These are phyloP conservation scores for Chiloscyllium plagiosum DNA, from an alignment of 2,113 vertebrate species.

Conservation along the genomic window DNA sequence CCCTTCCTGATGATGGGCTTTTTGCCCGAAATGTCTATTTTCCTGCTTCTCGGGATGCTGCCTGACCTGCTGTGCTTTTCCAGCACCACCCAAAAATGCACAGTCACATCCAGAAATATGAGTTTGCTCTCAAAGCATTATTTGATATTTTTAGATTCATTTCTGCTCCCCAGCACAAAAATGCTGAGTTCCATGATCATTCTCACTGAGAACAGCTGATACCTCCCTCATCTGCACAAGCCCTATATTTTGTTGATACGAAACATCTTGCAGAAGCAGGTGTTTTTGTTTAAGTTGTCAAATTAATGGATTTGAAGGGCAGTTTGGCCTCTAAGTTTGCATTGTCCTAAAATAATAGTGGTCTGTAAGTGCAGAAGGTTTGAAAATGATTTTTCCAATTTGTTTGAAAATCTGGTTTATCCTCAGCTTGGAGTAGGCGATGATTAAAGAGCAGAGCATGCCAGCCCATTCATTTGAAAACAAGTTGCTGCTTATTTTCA, in stretches of 20 bases:
- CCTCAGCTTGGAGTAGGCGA: background rate
- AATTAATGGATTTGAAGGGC: background rate
- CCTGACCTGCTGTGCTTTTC: too few species aligned
- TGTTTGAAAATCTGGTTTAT: background rate
- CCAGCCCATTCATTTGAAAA: conserved; percentile 6
- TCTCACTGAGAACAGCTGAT: background rate
- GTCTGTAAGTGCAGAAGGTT: background rate
- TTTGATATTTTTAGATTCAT: background rate
- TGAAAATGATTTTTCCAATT: background rate
- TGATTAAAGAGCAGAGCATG: background rate
- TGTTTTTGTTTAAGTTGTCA: background rate
- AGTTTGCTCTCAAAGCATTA: too few species aligned
- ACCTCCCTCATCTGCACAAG: background rate
- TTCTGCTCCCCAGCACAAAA: background rate
- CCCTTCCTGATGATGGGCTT: too few species aligned
- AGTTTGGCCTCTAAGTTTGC: background rate
- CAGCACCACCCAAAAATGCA: too few species aligned
- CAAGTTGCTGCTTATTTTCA: background rate
- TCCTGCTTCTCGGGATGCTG: too few species aligned
- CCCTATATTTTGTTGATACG: background rate
- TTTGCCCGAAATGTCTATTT: too few species aligned
- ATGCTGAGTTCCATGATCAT: background rate
- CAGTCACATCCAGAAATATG: too few species aligned
- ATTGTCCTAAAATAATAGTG: background rate
- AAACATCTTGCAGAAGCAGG: background rate